Percentiles rank a stretch among this genome's conserved stretches.
phyloP scores from a whole-genome alignment of 2,797 vertebrate genomes.

The Pangasius krempfi region DNA sequence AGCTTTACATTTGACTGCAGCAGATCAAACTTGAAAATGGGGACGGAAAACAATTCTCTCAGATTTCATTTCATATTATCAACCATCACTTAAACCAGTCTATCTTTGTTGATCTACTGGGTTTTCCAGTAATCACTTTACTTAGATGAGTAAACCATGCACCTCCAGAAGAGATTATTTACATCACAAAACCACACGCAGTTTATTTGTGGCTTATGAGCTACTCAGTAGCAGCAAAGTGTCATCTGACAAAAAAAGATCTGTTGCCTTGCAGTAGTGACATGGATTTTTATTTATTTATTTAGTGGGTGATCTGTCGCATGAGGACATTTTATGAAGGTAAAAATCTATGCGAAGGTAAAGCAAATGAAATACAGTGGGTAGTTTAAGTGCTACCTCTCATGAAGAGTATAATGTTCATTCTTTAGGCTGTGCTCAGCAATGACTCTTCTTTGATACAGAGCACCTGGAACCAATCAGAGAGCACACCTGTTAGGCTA shows the following conservation, averaged over 20 bases:
- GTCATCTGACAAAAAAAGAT: not conserved
- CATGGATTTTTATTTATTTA: not conserved
- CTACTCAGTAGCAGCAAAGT: too few relatives aligned
- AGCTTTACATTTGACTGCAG: conserved; percentile 39
- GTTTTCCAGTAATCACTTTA: not conserved
- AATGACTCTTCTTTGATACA: conserved; percentile 79
- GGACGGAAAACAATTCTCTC: not conserved
- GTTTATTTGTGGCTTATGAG: not conserved
- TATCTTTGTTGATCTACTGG: not conserved
- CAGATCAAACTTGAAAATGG: not conserved
- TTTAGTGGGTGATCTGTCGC: not conserved
- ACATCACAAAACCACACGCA: not conserved
- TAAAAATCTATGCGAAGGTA: not conserved
- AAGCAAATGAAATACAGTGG: not conserved
- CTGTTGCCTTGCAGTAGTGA: not conserved
- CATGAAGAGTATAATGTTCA: conserved; percentile 70
- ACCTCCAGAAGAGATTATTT: not conserved
- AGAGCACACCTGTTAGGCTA: conserved; percentile 8
- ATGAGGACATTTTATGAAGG: not conserved
- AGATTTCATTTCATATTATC: not conserved
- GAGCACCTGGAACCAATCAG: conserved; percentile 64
- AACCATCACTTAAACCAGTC: not conserved
- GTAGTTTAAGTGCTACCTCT: conserved; percentile 74
- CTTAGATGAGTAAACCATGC: not conserved
- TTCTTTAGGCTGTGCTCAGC: conserved; percentile 80